These are phyloP conservation scores for Geophilus truncorum DNA, from an alignment of 2,888 invertebrate species.

Conservation along the genomic window DNA sequence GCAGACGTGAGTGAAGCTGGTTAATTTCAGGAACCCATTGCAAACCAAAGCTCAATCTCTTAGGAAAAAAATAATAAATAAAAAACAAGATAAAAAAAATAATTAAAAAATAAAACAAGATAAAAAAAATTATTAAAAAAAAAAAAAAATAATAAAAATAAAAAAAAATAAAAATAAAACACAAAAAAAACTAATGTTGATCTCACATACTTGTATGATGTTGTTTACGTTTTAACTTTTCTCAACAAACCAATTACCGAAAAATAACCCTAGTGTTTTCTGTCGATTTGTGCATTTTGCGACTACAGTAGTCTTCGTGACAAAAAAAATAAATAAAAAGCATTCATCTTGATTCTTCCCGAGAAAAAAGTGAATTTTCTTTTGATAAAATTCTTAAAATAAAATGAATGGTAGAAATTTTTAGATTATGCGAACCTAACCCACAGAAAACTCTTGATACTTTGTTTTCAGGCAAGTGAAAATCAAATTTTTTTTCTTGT, in stretches of 20 bases:
- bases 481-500: background rate
- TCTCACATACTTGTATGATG: slow-evolving; percentile 14
- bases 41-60: slow-evolving; percentile 23
- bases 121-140: background rate
- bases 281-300: slow-evolving; percentile 13
- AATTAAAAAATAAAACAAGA: background rate
- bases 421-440: background rate
- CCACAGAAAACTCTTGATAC: background rate
- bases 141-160: background rate
- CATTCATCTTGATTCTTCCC: background rate
- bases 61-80: background rate
- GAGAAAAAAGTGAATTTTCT: background rate
- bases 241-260: background rate
- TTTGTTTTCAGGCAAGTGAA: background rate
- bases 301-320: slow-evolving; percentile 18
- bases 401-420: background rate
- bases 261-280: background rate
- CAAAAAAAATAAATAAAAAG: background rate
- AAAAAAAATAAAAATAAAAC: background rate
- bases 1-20: slow-evolving; percentile 19
- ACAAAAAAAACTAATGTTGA: background rate
- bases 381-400: no score
- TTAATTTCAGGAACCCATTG: slow-evolving; percentile 18
- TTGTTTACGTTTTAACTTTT: background rate
- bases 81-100: no score